phyloP scores from a whole-genome alignment of 2,888 invertebrate species.

The Habrosyne pyritoides region DNA sequence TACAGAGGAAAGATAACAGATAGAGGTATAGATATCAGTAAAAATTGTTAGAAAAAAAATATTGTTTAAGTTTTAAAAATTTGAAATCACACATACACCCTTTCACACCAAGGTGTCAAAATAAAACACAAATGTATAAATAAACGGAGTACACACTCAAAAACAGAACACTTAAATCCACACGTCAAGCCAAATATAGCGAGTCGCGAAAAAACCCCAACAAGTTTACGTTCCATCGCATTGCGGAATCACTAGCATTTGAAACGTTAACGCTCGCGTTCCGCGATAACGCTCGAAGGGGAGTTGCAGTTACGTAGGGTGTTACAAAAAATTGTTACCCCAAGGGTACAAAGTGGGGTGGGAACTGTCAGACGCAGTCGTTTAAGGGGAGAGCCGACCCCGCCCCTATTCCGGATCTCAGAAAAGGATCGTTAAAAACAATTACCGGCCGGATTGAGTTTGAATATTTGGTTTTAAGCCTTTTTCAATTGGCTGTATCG shows the following conservation, averaged over 20 bases:
- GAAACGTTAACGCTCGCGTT: background rate
- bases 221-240: background rate
- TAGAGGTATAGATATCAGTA: no score
- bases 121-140: background rate
- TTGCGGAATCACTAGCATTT: background rate
- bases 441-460: slow-evolving; percentile 54
- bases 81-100: background rate
- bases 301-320: slow-evolving; percentile 39
- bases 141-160: background rate
- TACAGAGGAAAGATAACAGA: no score
- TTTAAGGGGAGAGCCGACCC: slow-evolving; percentile 41
- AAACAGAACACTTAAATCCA: slow-evolving; percentile 2
- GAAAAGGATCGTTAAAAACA: slow-evolving; percentile 50
- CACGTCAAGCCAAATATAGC: background rate
- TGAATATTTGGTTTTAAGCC: slow-evolving; percentile 46
- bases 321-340: slow-evolving; percentile 76
- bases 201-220: background rate
- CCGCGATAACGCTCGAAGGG: background rate
- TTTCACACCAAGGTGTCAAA: background rate
- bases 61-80: background rate
- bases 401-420: slow-evolving; percentile 29
- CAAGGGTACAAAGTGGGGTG: slow-evolving; percentile 49
- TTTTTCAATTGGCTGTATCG: slow-evolving; percentile 26
- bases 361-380: slow-evolving; percentile 68
- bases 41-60: no score